These are phyloP conservation scores for Drosophila meridiana DNA, from an alignment of 2,888 invertebrate genomes.

Conservation along the genomic window DNA sequence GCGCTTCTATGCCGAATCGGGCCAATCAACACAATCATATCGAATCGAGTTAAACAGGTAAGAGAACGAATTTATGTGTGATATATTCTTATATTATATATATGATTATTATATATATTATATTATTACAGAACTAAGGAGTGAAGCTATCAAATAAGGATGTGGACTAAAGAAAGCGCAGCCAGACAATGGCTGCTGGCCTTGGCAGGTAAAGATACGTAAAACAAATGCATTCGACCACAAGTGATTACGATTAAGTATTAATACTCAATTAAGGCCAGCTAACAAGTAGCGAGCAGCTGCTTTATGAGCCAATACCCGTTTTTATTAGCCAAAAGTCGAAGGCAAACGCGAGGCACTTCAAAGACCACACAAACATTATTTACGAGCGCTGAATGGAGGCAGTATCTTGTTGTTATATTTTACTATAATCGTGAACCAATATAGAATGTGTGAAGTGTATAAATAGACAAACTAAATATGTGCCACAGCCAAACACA, in stretches of 20 bases:
- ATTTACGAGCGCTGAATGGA: conserved; percentile 24
- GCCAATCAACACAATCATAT: conserved; percentile 22
- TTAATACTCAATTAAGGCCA: conserved; percentile 17
- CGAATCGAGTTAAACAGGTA: conserved; percentile 28
- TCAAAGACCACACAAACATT: conserved; percentile 19
- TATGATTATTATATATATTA: background rate
- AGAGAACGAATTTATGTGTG: background rate
- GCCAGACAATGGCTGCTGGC: conserved; percentile 77
- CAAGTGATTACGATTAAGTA: conserved; percentile 3
- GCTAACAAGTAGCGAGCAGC: conserved; percentile 23
- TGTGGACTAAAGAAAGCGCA: conserved; percentile 57
- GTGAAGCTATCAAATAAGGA: conserved; percentile 27
- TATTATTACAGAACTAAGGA: conserved; percentile 1
- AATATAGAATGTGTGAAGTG: conserved; percentile 52
- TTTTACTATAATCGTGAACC: conserved; percentile 43
- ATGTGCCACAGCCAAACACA: conserved; percentile 16
- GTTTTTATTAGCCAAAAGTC: conserved; percentile 36
- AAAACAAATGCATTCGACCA: background rate
- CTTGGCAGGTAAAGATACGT: conserved; percentile 77
- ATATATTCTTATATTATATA: background rate
- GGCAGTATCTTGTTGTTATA: conserved; percentile 20
- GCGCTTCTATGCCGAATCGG: conserved; percentile 29
- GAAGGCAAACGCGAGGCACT: conserved; percentile 26
- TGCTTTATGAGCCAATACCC: conserved; percentile 38
- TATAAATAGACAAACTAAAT: conserved; percentile 44